Evolutionary conservation across 2,113 vertebrate genomes (phyloP), one percentile per base, ranked within the genome.

Genomic region (Theristicus caerulescens): DNA sequence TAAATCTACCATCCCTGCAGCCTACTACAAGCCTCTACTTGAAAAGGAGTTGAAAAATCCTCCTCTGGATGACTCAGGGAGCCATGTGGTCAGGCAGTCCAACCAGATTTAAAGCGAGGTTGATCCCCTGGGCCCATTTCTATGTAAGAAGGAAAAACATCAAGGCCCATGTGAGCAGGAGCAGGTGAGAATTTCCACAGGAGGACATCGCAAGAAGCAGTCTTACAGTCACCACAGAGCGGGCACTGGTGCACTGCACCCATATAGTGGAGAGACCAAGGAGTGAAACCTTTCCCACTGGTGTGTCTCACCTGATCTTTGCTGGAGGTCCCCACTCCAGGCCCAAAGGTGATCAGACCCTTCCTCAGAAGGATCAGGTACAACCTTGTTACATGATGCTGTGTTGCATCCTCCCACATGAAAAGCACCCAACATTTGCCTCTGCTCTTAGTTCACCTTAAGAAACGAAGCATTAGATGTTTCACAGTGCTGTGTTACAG

Each of bases 371-470:
- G 54, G n/a, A 64, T 25, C 76, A 58, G 69, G 59, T 29, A n/a
- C 27, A 21, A 6, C 32, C 80, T 44, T 1, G 0, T 36, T 82
- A n/a, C 27, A 13, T 6, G 6, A 18, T 7, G 4, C 49, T 52
- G 27, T 6, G 80, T 11, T 36, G 59, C 25, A 67, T 25, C 38
- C 20, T 64, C 26, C n/a, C 49, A 34, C 17, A 12, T 6, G 11
- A 32, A 49, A 16, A 80, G 11, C 54, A 38, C 31, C 6, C 38
- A 51, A 18, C 31, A 12, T 7, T 34, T 62, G 18, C 12, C 49
- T 55, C 32, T 88, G 83, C 42, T 58, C 71, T 59, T 64, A 76
- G 38, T 3, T 15, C 46, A 38, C 51, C 32, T 52, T 15, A 29
- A 73, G 58, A 74, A 81, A 54, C 0, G 2, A 57, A 85, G 65